Percentiles rank a stretch among this genome's conserved stretches.
These are phyloP conservation scores for Pheosia gnoma DNA, from an alignment of 2,888 invertebrate genomes.

Conservation along the genomic window DNA sequence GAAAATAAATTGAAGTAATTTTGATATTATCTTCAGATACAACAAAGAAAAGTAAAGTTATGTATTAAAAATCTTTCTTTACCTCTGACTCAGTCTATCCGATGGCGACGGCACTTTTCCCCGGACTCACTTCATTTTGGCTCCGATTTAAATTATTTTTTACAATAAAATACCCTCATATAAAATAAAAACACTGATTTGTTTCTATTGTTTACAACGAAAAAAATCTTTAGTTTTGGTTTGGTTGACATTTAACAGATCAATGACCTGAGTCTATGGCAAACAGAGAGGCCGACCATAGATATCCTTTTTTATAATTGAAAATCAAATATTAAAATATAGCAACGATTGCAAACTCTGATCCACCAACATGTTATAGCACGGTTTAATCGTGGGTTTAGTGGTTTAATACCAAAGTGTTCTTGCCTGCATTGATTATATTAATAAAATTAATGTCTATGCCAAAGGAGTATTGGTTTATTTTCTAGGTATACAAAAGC, in stretches of 20 bases:
- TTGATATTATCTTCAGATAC: conserved; percentile 7
- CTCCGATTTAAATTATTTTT: conserved; percentile 23
- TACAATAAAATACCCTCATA: conserved; percentile 53
- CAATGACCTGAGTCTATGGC: background rate
- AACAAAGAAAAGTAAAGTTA: conserved; percentile 29
- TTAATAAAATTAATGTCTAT: too few species aligned
- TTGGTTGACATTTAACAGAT: background rate
- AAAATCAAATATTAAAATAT: too few species aligned
- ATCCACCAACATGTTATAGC: too few species aligned
- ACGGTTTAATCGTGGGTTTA: too few species aligned
- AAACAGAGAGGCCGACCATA: too few species aligned
- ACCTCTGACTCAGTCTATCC: conserved; percentile 39
- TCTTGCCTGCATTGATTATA: too few species aligned
- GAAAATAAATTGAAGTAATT: conserved; percentile 13
- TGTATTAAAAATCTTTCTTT: conserved; percentile 22
- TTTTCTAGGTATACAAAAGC: too few species aligned
- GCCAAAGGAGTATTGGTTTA: too few species aligned
- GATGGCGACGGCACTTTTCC: conserved; percentile 27
- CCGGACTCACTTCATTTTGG: conserved; percentile 47
- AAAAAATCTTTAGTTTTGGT: conserved; percentile 15
- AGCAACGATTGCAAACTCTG: too few species aligned
- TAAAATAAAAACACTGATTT: conserved; percentile 21
- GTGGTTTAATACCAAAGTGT: too few species aligned
- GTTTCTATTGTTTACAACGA: conserved; percentile 13
- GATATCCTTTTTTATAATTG: too few species aligned